These are phyloP conservation scores for Manis pentadactyla DNA, from an alignment of 2,797 vertebrate species.

Conservation along the genomic window DNA sequence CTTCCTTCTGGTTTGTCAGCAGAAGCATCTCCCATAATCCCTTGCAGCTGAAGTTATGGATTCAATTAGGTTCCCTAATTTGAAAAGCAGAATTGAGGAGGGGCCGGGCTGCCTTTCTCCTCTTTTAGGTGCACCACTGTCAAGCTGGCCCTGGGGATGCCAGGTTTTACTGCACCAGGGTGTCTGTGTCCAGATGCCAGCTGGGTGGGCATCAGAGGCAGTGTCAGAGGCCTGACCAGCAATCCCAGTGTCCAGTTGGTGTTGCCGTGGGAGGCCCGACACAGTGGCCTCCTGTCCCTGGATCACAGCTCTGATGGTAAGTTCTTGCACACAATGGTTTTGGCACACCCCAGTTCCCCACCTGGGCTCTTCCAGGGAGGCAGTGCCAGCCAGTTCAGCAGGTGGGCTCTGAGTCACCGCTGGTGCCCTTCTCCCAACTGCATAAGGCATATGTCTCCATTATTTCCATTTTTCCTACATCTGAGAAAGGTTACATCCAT, in stretches of 20 bases:
- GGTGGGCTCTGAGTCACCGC: not conserved
- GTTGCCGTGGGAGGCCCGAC: not conserved
- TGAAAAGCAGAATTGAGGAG: not conserved
- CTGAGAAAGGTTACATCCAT: not conserved
- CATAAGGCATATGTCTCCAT: not conserved
- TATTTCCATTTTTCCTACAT: not conserved
- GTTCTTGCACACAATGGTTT: not conserved
- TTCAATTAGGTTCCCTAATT: not conserved
- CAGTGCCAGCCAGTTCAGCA: not conserved
- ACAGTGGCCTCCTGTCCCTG: not conserved
- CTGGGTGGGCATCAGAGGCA: not conserved
- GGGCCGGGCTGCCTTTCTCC: not conserved
- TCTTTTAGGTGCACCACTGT: not conserved
- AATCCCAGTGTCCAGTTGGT: not conserved
- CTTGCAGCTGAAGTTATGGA: not conserved
- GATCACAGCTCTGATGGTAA: not conserved
- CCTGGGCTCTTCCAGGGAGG: no score
- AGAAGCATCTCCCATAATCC: not conserved
- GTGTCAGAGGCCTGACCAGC: not conserved
- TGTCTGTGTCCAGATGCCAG: rapidly evolving
- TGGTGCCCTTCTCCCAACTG: not conserved
- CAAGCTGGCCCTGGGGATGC: not conserved
- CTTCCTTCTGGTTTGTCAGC: not conserved
- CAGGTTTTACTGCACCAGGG: rapidly evolving
- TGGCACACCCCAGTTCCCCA: not conserved